A percentile compares a stretch with the other conserved stretches of the same genome.
phyloP scores from a whole-genome alignment of 37 sponge, comb jelly and placozoan genomes.

The Petrosia ficiformis region DNA sequence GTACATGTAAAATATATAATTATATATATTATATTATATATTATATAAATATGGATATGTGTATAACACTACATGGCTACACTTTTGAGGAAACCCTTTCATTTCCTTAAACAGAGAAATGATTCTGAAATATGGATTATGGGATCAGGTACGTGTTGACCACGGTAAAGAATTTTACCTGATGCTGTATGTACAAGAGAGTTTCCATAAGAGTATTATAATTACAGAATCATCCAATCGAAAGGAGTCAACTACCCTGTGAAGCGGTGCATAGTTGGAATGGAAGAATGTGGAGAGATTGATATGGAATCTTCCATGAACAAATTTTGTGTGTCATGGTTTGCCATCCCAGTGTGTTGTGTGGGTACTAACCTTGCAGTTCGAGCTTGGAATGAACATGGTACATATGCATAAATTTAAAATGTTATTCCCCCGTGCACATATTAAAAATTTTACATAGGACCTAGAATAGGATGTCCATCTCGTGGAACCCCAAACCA shows the following conservation, averaged over 20 bases:
- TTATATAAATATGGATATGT: no score
- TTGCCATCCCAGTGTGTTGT: neutral
- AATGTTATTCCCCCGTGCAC: neutral
- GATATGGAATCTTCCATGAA: neutral
- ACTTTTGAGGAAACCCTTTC: no score
- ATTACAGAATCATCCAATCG: neutral
- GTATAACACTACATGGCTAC: no score
- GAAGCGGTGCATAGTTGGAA: neutral
- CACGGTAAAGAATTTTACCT: slow-evolving; percentile 61
- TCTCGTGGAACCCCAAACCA: neutral
- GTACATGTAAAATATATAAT: neutral
- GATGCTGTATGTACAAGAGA: slow-evolving; percentile 53
- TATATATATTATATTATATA: neutral
- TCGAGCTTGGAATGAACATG: slow-evolving; percentile 50
- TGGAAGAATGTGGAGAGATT: neutral
- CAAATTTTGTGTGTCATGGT: neutral
- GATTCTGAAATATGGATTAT: slow-evolving; percentile 55
- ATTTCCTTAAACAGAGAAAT: slow-evolving; percentile 24
- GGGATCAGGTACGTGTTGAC: slow-evolving; percentile 70
- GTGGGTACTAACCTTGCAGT: slow-evolving; percentile 34
- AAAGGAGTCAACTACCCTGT: neutral
- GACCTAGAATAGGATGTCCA: no score
- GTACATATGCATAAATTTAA: neutral
- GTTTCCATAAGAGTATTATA: neutral
- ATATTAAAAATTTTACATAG: neutral